Conservation (phyloP, 1,140 invertebrate genomes). For the Grapholita molesta region DNA sequence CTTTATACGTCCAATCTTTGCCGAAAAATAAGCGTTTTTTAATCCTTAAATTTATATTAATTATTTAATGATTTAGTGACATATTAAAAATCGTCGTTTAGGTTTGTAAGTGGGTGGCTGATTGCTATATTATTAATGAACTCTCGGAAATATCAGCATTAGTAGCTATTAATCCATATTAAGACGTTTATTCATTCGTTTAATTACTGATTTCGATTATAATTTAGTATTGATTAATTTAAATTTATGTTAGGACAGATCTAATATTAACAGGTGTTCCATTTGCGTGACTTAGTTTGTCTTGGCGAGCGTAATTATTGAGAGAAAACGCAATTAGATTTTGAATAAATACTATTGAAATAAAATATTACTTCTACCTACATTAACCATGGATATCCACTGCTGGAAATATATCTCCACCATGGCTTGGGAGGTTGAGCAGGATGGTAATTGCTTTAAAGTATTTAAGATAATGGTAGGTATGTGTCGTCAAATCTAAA, state of each 20-base stretch:
- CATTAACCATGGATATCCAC: too few species aligned
- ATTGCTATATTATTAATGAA: conserved; percentile 4
- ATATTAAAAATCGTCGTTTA: neutral
- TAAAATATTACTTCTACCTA: too few species aligned
- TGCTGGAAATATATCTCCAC: too few species aligned
- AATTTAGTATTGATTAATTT: conserved; percentile 11
- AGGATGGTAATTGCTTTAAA: too few species aligned
- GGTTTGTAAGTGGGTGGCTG: neutral
- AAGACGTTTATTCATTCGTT: neutral
- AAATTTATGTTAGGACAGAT: neutral
- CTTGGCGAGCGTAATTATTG: too few species aligned
- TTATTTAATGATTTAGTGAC: too few species aligned
- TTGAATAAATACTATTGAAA: too few species aligned
- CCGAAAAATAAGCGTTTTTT: neutral
- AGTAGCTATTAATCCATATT: conserved; percentile 3
- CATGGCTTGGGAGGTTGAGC: too few species aligned
- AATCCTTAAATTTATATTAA: too few species aligned
- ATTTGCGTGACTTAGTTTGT: neutral
- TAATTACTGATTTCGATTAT: neutral
- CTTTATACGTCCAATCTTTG: neutral
- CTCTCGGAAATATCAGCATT: neutral
- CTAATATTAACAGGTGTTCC: neutral
- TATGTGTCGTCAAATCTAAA: too few species aligned
- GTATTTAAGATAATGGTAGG: too few species aligned
- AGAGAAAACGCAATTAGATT: too few species aligned